Evolutionary conservation across 2,113 vertebrate genomes (phyloP), one percentile per base, ranked within the genome.

Genomic region (Diphyllodes magnificus): DNA sequence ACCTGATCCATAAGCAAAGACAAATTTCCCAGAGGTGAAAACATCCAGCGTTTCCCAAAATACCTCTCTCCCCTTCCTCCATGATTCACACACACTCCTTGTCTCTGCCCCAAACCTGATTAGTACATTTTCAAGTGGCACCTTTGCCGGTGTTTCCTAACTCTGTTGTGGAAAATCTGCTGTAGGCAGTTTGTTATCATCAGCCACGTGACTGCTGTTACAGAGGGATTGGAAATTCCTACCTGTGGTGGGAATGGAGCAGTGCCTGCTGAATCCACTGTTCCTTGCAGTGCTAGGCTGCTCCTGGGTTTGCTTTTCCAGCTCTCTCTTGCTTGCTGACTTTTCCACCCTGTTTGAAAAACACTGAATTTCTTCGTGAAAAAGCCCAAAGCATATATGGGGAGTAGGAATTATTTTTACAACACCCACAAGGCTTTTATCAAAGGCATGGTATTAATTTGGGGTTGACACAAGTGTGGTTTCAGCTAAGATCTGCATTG

Each of bases 311-410:
- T 60, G 37, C 40, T 81, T 92, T 50, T 75, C 51, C 16, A 59
- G 22, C 60, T 86, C 23, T n/a, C 20, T 60, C 27, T 66, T 35
- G 7, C 30, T 92, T 50, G 8, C 35, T 88, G 53, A 37, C 19
- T 77, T 86, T 88, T 57, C 14, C 13, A 40, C 23, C 23, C 27
- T 27, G 16, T 73, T 86, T 63, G 72, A 70, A 80, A 45, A 0
- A 0, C 10, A 7, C 5, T 1, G 0, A 12, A 33, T 51, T 83
- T 73, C 22, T 81, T 4, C 39, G 33, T 50, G 53, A 39, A 39
- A 70, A 80, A 77, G 8, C 30, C n/a, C 54, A 16, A 39, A 47
- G 15, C 0, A 0, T 13, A 0, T 14, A 5, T 19, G 20, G 45
- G 19, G 30, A 22, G 4, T 27, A 7, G n/a, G 30, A 63, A 19